Conservation (phyloP, 2,888 invertebrate genomes). For the Drosophila birchii region DNA sequence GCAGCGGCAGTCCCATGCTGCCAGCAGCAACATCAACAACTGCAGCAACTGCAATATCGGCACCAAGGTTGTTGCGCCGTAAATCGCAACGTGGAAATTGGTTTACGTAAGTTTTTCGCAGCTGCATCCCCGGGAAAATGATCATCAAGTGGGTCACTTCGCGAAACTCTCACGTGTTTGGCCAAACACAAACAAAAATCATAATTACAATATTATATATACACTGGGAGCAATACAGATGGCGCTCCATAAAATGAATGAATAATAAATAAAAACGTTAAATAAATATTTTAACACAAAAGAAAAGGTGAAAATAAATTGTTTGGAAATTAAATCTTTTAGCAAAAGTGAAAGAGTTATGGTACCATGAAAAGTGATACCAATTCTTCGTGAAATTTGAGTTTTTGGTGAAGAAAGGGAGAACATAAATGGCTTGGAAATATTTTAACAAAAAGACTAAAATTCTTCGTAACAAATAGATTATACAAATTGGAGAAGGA, state of each 20-base stretch:
- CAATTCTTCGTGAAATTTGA: background rate
- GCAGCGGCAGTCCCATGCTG: conserved; percentile 47
- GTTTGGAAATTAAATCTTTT: background rate
- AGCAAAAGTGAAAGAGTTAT: background rate
- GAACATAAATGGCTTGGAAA: too few relatives aligned
- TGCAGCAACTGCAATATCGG: conserved; percentile 29
- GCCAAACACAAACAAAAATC: conserved; percentile 21
- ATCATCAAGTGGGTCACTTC: conserved; percentile 45
- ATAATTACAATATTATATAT: conserved; percentile 3
- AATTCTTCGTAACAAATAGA: too few relatives aligned
- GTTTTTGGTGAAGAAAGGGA: background rate
- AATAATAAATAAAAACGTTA: background rate
- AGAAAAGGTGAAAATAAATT: background rate
- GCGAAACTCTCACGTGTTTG: conserved; percentile 45
- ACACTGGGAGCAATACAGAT: background rate
- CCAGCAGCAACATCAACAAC: conserved; percentile 30
- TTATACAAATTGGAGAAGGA: too few relatives aligned
- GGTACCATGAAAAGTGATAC: background rate
- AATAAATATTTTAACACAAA: background rate
- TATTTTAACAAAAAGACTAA: too few relatives aligned
- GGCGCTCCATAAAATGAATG: too few relatives aligned
- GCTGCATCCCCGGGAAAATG: conserved; percentile 21
- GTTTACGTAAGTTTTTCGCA: conserved; percentile 83
- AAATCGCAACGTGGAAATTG: conserved; percentile 83
- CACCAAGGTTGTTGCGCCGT: conserved; percentile 62